Evolutionary conservation across 2,888 invertebrate genomes (phyloP), one percentile per base, ranked within the genome.

Genomic region (Chaitophorus viminalis): DNA sequence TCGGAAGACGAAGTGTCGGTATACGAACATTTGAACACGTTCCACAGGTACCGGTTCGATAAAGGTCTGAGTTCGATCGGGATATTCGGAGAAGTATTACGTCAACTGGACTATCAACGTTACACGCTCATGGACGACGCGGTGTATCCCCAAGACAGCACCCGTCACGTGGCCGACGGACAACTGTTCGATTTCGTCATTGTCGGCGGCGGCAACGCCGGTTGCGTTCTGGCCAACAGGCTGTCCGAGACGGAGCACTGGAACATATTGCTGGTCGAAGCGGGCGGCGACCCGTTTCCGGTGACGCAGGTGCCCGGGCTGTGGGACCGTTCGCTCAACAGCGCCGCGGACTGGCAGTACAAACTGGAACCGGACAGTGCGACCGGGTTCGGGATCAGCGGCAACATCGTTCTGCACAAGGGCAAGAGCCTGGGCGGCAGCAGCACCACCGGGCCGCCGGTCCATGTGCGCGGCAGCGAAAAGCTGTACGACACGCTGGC

Each of bases 171-270:
- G 6, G 17, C 31, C 0, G 21, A 82, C 18, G 29, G 84, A 72
- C 89, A 90, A 31, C 18, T 29, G 17, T 88, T 84, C 25, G 83
- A 89, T 29, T 83, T 89, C 31, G 84, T 89, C 11, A 79, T 89
- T 25, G 75, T 76, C 9, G 89, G 89, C 1, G 89, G 82, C 8
- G 88, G 89, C 46, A 77, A 88, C n/a, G 78, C 89, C 0, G 89
- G 89, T 25, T 83, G 88, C 52, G 88, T 89, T 39, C 46, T 89
- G 17, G 89, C 89, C 0, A 89, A 89, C 36, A 70, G 36, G 4
- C 52, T 89, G 14, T 88, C 88, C 5, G 78, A 89, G 36, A 88
- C 82, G 25, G 0, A 9, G 3, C 14, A 52, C 0, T 89, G 82
- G 88, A 88, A 79, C 11, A 17, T 89, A 29, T 25, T 89, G 65